Conservation (phyloP, 1,140 invertebrate species). For the Zaprionus gabonicus region DNA sequence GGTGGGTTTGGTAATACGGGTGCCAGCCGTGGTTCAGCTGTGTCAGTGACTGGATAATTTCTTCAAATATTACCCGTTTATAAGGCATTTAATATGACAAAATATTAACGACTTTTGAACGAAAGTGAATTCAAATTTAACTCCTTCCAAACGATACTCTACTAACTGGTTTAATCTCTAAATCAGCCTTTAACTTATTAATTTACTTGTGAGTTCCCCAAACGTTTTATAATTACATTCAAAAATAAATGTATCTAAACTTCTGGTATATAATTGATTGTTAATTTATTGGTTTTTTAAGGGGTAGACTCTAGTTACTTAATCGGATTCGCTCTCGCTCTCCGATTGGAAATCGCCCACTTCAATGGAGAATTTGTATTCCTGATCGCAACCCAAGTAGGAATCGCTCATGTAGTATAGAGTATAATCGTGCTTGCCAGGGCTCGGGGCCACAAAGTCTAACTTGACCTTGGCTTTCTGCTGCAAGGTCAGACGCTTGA, state of each 20-base stretch:
- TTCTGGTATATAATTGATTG: constrained; percentile 30
- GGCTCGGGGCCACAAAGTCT: constrained; percentile 96
- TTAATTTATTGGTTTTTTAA: constrained; percentile 13
- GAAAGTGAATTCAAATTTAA: neutral
- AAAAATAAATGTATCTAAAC: constrained; percentile 22
- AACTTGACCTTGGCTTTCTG: constrained; percentile 97
- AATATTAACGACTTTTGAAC: neutral
- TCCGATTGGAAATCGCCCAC: constrained; percentile 90
- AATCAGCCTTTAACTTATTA: neutral
- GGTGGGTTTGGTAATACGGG: constrained; percentile 72
- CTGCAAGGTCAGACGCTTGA: constrained; percentile 97
- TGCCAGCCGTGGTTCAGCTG: constrained; percentile 68
- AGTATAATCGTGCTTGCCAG: constrained; percentile 95
- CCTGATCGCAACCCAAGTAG: constrained; percentile 99
- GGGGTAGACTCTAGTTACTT: constrained; percentile 15
- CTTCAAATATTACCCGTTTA: neutral
- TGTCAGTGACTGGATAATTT: constrained; percentile 63
- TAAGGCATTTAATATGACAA: neutral
- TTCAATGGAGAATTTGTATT: constrained; percentile 94
- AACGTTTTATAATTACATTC: neutral
- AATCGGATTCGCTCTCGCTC: constrained; percentile 86
- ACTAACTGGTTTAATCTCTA: neutral
- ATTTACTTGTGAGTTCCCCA: neutral
- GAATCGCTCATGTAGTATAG: constrained; percentile 99
- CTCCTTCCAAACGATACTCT: neutral